Conservation (phyloP, 2,113 vertebrate genomes). For the Prolemur simus region DNA sequence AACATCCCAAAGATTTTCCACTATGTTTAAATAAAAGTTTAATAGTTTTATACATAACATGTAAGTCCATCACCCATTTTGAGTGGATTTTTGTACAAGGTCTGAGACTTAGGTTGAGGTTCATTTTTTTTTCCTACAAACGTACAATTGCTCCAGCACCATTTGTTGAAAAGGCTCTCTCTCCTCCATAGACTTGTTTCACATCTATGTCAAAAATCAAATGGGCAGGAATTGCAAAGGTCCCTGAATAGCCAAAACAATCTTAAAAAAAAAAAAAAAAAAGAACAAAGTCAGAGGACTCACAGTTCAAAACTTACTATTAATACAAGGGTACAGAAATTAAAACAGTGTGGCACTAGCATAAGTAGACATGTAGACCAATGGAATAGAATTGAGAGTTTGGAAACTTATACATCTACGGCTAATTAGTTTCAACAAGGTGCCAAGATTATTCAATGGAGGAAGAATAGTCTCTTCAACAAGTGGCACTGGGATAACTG, state of each 20-base stretch:
- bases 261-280: background rate
- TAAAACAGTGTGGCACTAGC: background rate
- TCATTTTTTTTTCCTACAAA: background rate
- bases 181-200: background rate
- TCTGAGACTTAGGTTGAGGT: background rate
- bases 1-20: constrained; percentile 7
- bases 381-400: background rate
- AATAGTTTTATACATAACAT: background rate
- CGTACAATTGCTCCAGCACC: background rate
- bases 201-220: background rate
- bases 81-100: background rate
- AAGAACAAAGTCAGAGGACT: background rate
- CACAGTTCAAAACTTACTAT: background rate
- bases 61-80: background rate
- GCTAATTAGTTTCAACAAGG: background rate
- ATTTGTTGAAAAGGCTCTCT: background rate
- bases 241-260: background rate
- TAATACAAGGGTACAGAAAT: background rate
- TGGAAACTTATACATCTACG: background rate
- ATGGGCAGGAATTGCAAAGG: background rate
- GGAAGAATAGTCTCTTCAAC: background rate
- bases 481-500: background rate
- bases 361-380: background rate
- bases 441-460: background rate
- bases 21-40: background rate